Conservation (phyloP, 2,797 vertebrate genomes). For the Lepus oiostolus region DNA sequence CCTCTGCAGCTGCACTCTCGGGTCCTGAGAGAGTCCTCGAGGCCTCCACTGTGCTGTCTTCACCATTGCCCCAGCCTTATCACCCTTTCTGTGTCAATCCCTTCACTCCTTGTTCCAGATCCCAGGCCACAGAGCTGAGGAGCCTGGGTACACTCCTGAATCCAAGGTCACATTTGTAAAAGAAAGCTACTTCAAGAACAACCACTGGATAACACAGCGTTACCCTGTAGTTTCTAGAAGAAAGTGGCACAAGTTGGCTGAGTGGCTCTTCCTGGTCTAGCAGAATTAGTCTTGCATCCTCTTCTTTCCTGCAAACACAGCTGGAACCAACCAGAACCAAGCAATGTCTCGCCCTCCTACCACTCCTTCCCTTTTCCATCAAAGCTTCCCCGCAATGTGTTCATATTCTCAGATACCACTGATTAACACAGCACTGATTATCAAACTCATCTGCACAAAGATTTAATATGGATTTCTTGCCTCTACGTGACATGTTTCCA, state of each 20-base stretch:
- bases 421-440: constrained; percentile 33
- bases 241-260: constrained; percentile 33
- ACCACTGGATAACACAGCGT: not conserved
- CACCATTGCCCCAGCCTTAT: not conserved
- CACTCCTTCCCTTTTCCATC: not conserved
- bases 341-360: not conserved
- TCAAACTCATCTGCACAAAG: not conserved
- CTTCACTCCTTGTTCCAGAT: not conserved
- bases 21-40: not conserved
- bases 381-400: not conserved
- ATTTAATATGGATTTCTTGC: constrained; percentile 1
- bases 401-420: not conserved
- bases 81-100: not conserved
- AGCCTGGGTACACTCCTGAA: not conserved
- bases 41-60: not conserved
- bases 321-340: constrained; percentile 41
- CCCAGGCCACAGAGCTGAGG: not conserved
- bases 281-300: not conserved
- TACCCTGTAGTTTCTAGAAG: not conserved
- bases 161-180: constrained; percentile 9
- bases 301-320: constrained; percentile 20
- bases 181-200: constrained; percentile 8
- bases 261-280: not conserved
- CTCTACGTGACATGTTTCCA: constrained; percentile 9
- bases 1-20: not conserved